These are phyloP conservation scores for Mus pahari DNA, from an alignment of 2,113 vertebrate species.

Conservation along the genomic window DNA sequence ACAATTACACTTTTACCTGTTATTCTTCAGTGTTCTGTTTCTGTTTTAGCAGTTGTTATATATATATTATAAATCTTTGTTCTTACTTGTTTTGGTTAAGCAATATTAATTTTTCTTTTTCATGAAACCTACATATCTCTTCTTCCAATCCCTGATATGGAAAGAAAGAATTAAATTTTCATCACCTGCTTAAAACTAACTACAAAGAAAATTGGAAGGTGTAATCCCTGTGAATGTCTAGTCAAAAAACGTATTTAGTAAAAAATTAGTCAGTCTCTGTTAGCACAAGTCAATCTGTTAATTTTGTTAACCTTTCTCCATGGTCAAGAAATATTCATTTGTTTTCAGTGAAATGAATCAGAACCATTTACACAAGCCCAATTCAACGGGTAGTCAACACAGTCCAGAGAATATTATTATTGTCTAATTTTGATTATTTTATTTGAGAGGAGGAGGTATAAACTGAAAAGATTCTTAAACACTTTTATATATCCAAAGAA, in stretches of 20 bases:
- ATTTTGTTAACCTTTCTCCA: not conserved
- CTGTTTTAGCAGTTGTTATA: not conserved
- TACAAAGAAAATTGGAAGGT: not conserved
- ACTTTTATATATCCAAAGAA: not conserved
- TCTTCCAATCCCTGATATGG: rapidly evolving
- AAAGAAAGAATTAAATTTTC: not conserved
- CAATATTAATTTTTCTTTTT: not conserved
- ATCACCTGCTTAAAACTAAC: not conserved
- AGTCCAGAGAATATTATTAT: not conserved
- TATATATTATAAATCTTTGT: not conserved
- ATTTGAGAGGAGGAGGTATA: no score
- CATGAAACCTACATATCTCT: not conserved
- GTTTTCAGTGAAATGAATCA: not conserved
- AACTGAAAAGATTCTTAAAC: not conserved
- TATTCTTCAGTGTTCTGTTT: not conserved
- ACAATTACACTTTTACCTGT: not conserved
- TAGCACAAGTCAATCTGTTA: not conserved
- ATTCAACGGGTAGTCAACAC: not conserved
- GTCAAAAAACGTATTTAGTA: not conserved
- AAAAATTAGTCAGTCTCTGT: not conserved
- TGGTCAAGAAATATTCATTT: not conserved
- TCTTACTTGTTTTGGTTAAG: not conserved
- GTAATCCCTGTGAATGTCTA: not conserved
- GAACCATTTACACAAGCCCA: not conserved
- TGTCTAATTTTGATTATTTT: not conserved